Base-by-base conservation (phyloP, 2,888 invertebrate species). In the Nowickia ferox region DNA sequence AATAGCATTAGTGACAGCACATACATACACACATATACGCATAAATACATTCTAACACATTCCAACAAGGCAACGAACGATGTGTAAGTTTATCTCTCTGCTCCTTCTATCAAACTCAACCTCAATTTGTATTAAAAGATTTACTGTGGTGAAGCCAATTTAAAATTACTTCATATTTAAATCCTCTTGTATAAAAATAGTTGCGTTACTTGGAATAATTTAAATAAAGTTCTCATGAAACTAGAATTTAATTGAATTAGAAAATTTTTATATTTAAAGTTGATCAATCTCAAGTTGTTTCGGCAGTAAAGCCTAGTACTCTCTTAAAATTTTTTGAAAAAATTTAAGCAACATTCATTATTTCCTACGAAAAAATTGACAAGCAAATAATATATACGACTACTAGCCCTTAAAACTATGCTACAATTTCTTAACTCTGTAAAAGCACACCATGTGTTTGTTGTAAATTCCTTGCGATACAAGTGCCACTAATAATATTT, bases 111-210 rank as follows among this genome's bases (percentile, higher is more conserved):
- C 61, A 61, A 53, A 53, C 22, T 46, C 65, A 30, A 30, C 9
- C 3, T n/a, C 10, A 42, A 59, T 42, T 48, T 48, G 9, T 30
- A 11, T 19, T 19, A 30, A 53, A 44, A 48, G 53, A 55, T 19
- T 55, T 30, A 76, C 76, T 48, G 76, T 66, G 76, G 57, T 77
- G 55, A 53, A 46, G 30, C 46, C 38, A 57, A 55, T 57, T 72
- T 30, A 46, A 72, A 72, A 46, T 6, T 9, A 40, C n/a, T 48
- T 30, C 17, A 30, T 9, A 30, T n/a, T 48, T 9, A n/a, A 22
- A 65, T 19, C 8, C 44, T 65, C 22, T 48, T 66, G n/a, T 22
- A n/a, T 22, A n/a, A n/a, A 11, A 44, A 3, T 17, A 65, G 44
- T 44, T 19, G 17, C 42, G 9, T 61, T 42, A 13, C 17, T 40